Conservation (phyloP, 1,140 invertebrate genomes). For the Pogonomyrmex californicus region DNA sequence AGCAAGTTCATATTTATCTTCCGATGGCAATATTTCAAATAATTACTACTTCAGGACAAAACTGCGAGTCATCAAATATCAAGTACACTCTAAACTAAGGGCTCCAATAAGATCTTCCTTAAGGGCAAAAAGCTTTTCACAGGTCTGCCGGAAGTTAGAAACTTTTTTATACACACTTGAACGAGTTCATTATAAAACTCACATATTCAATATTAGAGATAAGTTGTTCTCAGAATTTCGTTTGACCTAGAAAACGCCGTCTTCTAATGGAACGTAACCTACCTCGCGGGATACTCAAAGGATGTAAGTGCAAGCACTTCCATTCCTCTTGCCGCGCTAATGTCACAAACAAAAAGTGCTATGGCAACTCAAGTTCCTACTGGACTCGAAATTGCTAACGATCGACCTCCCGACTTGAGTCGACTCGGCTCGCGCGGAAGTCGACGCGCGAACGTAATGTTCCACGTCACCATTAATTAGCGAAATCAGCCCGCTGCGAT, state of each 20-base stretch:
- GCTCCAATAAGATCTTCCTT: background rate
- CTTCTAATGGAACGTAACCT: background rate
- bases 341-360: conserved; percentile 33
- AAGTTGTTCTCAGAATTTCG: conserved; percentile 10
- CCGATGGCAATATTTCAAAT: background rate
- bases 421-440: background rate
- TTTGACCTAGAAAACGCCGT: conserved; percentile 31
- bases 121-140: background rate
- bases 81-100: background rate
- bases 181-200: conserved; percentile 42
- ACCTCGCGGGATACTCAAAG: conserved; percentile 1
- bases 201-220: conserved; percentile 29
- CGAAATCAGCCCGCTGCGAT: conserved; percentile 46
- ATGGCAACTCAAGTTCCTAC: conserved; percentile 23
- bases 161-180: background rate
- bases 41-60: conserved; percentile 24
- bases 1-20: background rate
- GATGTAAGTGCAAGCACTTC: conserved; percentile 11
- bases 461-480: conserved; percentile 58
- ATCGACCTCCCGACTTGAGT: conserved; percentile 25
- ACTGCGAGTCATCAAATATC: conserved; percentile 28
- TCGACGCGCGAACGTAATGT: conserved; percentile 29
- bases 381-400: conserved; percentile 42
- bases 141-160: background rate
- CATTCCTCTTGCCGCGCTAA: background rate